Evolutionary conservation across 2,888 invertebrate species (phyloP), one percentile per base, ranked within the genome.

Genomic region (Anoplius nigerrimus): DNA sequence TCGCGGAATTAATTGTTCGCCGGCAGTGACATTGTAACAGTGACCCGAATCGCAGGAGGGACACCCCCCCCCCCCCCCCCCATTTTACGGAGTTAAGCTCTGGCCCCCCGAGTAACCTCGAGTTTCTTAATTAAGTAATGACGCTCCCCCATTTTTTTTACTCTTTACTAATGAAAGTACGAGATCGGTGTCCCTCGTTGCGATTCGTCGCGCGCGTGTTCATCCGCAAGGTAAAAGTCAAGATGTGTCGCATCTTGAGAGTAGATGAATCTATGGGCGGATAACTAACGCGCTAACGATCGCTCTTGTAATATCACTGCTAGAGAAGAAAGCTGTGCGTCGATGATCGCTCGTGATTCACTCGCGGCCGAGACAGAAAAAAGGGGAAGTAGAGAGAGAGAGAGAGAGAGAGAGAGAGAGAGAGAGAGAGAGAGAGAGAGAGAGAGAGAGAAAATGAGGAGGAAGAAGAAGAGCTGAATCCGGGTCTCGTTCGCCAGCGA

Each of bases 21-120:
- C 48, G 16, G 55, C 66, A 74, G 79, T 72, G 72, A 62, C 65
- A 63, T 66, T 70, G 64, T 71, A 72, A 76, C 64, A 64, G 76
- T 51, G 27, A 53, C 42, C 53, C 43, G 21, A 66, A 71, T 75
- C 69, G 71, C 60, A 58, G 43, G 66, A 52, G 57, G 56, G 67
- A 70, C 43, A 66, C 56, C 46, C 34, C 24, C 6, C 24, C 24
- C 24, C 24, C 24, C 24, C 24, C 24, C 24, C 24, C 24, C 24
- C 24, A n/a, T n/a, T n/a, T n/a, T n/a, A n/a, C n/a, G n/a, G n/a
- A n/a, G n/a, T n/a, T n/a, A n/a, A n/a, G n/a, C n/a, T n/a, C n/a
- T n/a, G n/a, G n/a, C 24, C 34, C 34, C 34, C 11, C 8, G 11
- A 34, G 11, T 34, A 34, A 34, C 34, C 34, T 5, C 34, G 11